Base-by-base conservation (phyloP, 1,140 invertebrate genomes). In the Drosophila virilis region DNA sequence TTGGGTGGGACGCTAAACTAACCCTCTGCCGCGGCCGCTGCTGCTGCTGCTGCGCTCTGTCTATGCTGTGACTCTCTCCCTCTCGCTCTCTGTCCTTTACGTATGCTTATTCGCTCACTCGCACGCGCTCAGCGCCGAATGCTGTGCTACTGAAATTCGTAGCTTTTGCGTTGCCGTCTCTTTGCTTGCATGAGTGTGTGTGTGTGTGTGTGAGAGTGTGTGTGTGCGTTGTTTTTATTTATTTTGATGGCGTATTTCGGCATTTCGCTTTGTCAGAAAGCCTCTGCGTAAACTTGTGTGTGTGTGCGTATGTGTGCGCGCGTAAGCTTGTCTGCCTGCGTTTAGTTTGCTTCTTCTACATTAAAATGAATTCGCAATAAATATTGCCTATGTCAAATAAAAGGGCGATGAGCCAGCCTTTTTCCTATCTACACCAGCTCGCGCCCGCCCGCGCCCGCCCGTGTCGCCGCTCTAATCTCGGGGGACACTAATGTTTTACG, bases 321-420 rank as follows among this genome's bases (percentile, higher is more conserved):
- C 58, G 55, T 78, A 51, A 46, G 78, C 54, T 83, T 74, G 71
- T 71, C 66, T 68, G 45, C 54, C 62, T 67, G 45, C 54, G 62
- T 70, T 71, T 77, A 86, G 81, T 82, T 86, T 35, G 35, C 55
- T 45, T 61, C 64, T 61, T 46, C 48, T 73, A 42, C 84, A 89
- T 80, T 84, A 82, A 89, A 89, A 89, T 84, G 85, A 89, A 82
- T 89, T 89, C 77, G 84, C 84, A 89, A 89, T 89, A 89, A 89
- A 89, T 89, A 89, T 88, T 80, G 85, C 84, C 85, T 72, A 78
- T 84, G 85, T 84, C 84, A 84, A 89, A 89, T 89, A 89, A 90
- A 89, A 89, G 85, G 85, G 77, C 84, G 85, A 89, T 88, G 84
- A 90, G 84, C 77, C 82, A 80, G 81, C 74, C 81, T 85, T 77